Evolutionary conservation across 2,888 invertebrate species (phyloP), one percentile per base, ranked within the genome.

Genomic region (Petrolisthes manimaculis): DNA sequence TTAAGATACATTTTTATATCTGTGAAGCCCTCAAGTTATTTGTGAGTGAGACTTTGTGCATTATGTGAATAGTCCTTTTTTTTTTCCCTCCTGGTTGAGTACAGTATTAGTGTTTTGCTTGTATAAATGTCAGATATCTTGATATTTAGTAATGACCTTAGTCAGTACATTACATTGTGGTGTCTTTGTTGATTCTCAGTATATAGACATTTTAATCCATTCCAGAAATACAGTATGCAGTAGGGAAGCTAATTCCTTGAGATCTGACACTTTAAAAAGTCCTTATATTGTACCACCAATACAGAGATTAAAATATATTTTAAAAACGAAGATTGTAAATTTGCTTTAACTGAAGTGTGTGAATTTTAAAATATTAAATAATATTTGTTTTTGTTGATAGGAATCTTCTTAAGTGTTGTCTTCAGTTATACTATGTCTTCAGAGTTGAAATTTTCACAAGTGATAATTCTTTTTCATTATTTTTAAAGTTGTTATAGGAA

Each of bases 81-180:
- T 61, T 61, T 61, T 3, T 3, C 18, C 18, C 61, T 18, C 9
- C 61, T 12, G 61, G 18, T 61, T 61, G 61, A 61, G 61, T 61
- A 61, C 61, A 61, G 61, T 61, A 61, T 61, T 61, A 61, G 61
- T 61, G 61, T 61, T 61, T 61, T 61, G 61, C 61, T 61, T 61
- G 61, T 61, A 61, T 61, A 61, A 61, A 61, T 61, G 61, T 61
- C 18, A 61, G 61, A 12, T 9, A 61, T 18, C 61, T 18, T 61
- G 61, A 12, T 61, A 9, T 61, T 61, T 12, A 61, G 61, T 61
- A 61, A 61, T 61, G 61, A 61, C 61, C 61, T 61, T 61, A 18
- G 61, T 61, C 9, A 18, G 9, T 61, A 18, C 18, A 61, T 61
- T 61, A 61, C 61, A 61, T 61, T 61, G 61, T 61, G 61, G 18